Base-by-base conservation (phyloP, 2,797 vertebrate species). In the Buceros bicornis region DNA sequence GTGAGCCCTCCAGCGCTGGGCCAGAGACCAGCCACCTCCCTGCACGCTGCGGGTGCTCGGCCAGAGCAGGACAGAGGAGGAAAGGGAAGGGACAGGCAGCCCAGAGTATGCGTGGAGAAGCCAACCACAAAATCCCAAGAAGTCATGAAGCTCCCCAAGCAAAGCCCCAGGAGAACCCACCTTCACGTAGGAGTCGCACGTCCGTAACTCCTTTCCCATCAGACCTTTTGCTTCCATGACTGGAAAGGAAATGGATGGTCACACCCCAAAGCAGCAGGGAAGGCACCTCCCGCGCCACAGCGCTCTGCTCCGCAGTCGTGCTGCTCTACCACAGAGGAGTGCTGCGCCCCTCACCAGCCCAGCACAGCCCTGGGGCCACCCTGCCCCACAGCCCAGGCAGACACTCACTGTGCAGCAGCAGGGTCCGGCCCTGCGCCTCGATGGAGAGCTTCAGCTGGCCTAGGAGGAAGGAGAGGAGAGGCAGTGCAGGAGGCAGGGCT, bases 201-300 rank as follows among this genome's bases (percentile, higher is more conserved):
- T 60, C 31, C 78, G 92, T 48, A 93, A 87, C 66, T 97, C 92
- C 15, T 97, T 95, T 51, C 96, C 98, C 93, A 97, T 93, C 82
- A 99, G 97, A 72, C 94, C 98, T 95, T 97, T 98, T 11, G 98
- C 99, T 98, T 99, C 99, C 93, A 99, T 97, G 93, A 99, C 99
- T 99, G 91, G 82, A 95, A 86, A 97, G 31, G 78, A 96, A 97
- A 95, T 1, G 1, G 45, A n/a, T 0, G 1, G 12, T 90, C 58
- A 86, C n/a, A 51, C 8, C 26, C 79, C 72, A 78, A 4, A 72
- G 71, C 18, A 19, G 50, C 57, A 89, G 43, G 4, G 3, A 80
- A 67, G 24, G 69, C 19, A 72, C 19, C 47, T 31, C 50, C 33
- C 5, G 3, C 9, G 5, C 51, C 4, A 0, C 61, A 7, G n/a